Evolutionary conservation across 2,797 vertebrate species (phyloP), one percentile per base, ranked within the genome.

Genomic region (Champsocephalus gunnari): DNA sequence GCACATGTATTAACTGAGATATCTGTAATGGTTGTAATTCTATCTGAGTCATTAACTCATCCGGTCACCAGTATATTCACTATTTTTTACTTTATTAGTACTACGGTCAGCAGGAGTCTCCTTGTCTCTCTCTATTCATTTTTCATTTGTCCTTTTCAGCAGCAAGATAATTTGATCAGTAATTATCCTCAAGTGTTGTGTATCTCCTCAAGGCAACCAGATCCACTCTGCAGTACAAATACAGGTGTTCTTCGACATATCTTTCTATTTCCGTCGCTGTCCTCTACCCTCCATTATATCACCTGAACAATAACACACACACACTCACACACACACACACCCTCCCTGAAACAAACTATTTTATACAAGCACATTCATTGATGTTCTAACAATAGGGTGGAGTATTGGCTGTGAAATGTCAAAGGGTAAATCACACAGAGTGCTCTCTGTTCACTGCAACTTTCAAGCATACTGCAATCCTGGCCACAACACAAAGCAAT

Each of bases 61-160:
- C 47, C 28, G 55, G 61, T 74, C 14, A 16, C 21, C 17, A 24
- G n/a, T 74, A 53, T n/a, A 59, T 60, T 81, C 12, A 19, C 17
- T 17, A 38, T 69, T 73, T 73, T 38, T 67, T 19, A 51, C 53
- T 75, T 75, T 80, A 71, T 81, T 58, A 71, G 21, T 61, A 34
- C 56, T 21, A 62, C 38, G 61, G 34, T 54, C 14, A 55, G 34
- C 44, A 28, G 32, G 13, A n/a, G 47, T 68, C 64, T 69, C 56
- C 47, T 63, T 61, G 51, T 73, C 66, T 62, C 58, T 56, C 50
- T 80, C 59, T 58, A 67, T 81, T 77, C 53, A 70, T 84, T 79
- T 87, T 81, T 81, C 50, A 81, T 81, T 61, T 69, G 59, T 83
- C 73, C 73, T 85, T 76, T 87, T 81, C 66, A 51, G 50, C 66